Evolutionary conservation across 2,888 invertebrate genomes (phyloP), one percentile per base, ranked within the genome.

Genomic region (Disparrhopalites patrizii): DNA sequence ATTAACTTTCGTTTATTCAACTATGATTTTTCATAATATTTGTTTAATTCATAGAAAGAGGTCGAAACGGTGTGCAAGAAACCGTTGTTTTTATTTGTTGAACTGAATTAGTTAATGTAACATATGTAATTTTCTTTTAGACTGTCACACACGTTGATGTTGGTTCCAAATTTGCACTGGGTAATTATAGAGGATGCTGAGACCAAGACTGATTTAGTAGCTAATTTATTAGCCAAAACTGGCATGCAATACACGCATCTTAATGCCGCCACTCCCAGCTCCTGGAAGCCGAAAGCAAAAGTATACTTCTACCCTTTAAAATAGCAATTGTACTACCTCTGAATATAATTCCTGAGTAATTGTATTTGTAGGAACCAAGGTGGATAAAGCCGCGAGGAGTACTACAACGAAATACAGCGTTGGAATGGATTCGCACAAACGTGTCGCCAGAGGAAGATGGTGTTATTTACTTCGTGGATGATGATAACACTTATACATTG

Each of bases 381-480:
- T 89, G 88, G 88, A 84, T 84, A 50, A 86, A 88, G 76, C 90
- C 95, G 0, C 85, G 95, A 70, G 96, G 96, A 0, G 93, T 96
- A 0, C 88, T 89, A 73, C 96, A 97, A 79, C 83, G 96, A 67
- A 97, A 97, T 80, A 81, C 85, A 47, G 97, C 90, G 0, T 79
- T 96, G 36, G 82, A 85, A 58, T 96, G 94, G 94, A 80, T 93
- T 0, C 81, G 90, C 69, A 81, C 83, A 1, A 85, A 87, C 78
- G 79, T 86, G 33, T 76, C 78, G 25, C 78, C 81, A n/a, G 81
- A 82, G 43, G 82, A 83, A 76, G 79, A 83, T 76, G 88, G 91
- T 15, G 86, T 95, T 40, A 87, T 97, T 0, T 98, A 90, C 80
- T 97, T 98, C 79, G 95, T 95, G 82, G 97, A 98, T 77, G 97